Evolutionary conservation across 2,888 invertebrate genomes (phyloP).

Genomic region (Cactoblastis cactorum): DNA sequence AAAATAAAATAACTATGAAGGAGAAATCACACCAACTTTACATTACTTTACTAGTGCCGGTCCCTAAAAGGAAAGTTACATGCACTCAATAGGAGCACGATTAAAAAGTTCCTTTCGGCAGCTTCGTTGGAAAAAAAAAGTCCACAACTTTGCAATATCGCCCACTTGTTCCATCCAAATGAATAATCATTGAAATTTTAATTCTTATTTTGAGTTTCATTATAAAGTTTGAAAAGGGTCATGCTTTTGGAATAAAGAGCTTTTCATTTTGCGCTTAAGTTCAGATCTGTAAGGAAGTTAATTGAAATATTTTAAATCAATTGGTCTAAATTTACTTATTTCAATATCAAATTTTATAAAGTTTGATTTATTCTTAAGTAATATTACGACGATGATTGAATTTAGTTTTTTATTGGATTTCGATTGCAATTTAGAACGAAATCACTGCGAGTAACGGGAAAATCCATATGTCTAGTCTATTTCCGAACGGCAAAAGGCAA

Average conservation of each 20-base stretch:
- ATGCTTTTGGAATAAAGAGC: constrained; percentile 48
- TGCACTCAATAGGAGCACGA: constrained; percentile 51
- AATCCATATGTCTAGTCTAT: constrained; percentile 1
- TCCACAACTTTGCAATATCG: constrained; percentile 56
- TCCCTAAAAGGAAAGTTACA: constrained; percentile 59
- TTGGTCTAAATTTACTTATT: constrained; percentile 12
- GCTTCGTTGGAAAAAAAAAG: constrained; percentile 44
- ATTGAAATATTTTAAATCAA: constrained; percentile 33
- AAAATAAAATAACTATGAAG: constrained; percentile 19
- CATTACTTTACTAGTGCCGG: constrained; percentile 38
- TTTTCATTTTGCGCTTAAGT: constrained; percentile 39
- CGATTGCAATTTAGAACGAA: background rate
- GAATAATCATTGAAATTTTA: constrained; percentile 58
- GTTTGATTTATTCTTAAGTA: background rate
- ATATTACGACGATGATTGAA: background rate
- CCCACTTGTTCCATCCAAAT: constrained; percentile 48
- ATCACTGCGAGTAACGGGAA: constrained; percentile 12
- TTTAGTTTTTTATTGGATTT: background rate
- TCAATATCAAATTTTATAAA: background rate
- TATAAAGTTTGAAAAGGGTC: constrained; percentile 50
- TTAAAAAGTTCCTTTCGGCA: constrained; percentile 50
- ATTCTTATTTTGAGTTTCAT: constrained; percentile 53
- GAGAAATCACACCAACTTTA: constrained; percentile 46
- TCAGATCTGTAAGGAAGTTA: constrained; percentile 25
- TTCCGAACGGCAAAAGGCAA: constrained; percentile 3